Conservation (phyloP, 2,888 invertebrate genomes). For the Halocaridina rubra region DNA sequence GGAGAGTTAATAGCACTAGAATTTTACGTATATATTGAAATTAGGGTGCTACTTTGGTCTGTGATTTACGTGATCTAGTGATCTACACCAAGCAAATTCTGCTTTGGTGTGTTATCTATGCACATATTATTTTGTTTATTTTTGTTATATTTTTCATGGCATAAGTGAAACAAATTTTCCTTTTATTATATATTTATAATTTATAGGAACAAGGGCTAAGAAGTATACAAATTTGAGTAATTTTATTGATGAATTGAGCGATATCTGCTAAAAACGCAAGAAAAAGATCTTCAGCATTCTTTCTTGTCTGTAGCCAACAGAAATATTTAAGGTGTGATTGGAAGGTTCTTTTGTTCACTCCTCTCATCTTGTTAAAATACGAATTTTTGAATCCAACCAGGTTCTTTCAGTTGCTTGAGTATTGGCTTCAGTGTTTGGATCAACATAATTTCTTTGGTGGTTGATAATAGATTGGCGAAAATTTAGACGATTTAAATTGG, state of each 20-base stretch:
- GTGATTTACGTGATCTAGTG: neutral
- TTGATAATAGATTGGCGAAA: neutral
- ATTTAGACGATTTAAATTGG: constrained; percentile 10
- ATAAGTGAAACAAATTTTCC: too few relatives aligned
- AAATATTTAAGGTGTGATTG: too few relatives aligned
- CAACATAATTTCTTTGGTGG: constrained; percentile 1
- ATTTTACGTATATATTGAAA: too few relatives aligned
- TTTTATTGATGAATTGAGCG: too few relatives aligned
- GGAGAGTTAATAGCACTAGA: too few relatives aligned
- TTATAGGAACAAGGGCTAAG: neutral
- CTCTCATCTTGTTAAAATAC: neutral
- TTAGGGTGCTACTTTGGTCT: neutral
- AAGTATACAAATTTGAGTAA: neutral
- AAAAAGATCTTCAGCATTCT: neutral
- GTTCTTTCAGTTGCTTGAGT: constrained; percentile 10
- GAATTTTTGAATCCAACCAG: neutral
- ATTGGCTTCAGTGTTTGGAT: neutral
- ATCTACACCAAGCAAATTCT: neutral
- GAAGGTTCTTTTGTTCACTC: too few relatives aligned
- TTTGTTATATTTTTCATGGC: neutral
- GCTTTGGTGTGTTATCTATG: neutral
- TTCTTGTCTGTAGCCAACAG: neutral
- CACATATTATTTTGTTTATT: neutral
- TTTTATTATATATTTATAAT: neutral
- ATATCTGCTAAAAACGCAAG: too few relatives aligned